Conservation (phyloP, 2,888 invertebrate genomes). For the Amphipoea lucens region DNA sequence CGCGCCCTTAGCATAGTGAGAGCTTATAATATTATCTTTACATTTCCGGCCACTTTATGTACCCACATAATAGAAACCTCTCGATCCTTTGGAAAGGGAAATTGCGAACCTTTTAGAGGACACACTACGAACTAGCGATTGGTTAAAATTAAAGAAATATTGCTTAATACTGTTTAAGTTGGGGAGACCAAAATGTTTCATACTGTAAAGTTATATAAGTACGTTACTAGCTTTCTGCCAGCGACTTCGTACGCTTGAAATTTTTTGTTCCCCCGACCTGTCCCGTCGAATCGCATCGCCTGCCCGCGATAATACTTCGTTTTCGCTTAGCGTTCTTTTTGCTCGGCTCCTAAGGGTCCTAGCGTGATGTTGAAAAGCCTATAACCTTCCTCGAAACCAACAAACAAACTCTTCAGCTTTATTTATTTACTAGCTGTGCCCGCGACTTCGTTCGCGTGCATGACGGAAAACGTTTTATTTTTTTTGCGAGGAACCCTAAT, state of each 20-base stretch:
- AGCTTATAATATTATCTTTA: constrained; percentile 73
- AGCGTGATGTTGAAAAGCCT: not conserved
- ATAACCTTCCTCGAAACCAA: not conserved
- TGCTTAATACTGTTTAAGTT: not conserved
- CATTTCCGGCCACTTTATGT: constrained; percentile 73
- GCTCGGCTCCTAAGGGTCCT: not conserved
- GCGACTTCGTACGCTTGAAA: not conserved
- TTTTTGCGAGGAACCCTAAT: no score
- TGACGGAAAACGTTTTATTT: no score
- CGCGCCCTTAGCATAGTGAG: constrained; percentile 62
- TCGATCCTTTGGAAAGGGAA: constrained; percentile 72
- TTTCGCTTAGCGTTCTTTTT: not conserved
- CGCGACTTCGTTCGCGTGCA: no score
- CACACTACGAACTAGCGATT: constrained; percentile 62
- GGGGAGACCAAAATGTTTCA: not conserved
- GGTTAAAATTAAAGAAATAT: constrained; percentile 9
- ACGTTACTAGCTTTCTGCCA: not conserved
- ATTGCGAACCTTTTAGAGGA: constrained; percentile 73
- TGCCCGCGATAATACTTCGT: not conserved
- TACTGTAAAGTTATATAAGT: not conserved
- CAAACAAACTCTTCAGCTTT: not conserved
- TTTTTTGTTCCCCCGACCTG: not conserved
- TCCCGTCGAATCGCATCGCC: not conserved
- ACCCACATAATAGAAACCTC: constrained; percentile 73
- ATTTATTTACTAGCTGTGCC: no score